Evolutionary conservation across 2,113 vertebrate genomes (phyloP).

Genomic region (Narcine bancroftii): DNA sequence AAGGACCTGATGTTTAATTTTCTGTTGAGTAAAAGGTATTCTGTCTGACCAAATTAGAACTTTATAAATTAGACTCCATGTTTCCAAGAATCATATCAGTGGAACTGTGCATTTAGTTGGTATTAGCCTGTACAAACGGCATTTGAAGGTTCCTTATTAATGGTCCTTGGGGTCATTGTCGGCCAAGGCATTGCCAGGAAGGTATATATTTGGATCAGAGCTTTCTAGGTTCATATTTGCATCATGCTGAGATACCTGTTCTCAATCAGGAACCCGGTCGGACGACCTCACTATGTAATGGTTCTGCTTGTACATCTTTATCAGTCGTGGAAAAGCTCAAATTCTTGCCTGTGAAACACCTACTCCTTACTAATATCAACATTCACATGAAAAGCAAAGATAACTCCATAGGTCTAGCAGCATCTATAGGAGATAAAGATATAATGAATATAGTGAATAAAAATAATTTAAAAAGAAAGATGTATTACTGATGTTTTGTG

Average conservation of each 20-base stretch:
- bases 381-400: too few species aligned
- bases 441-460: too few species aligned
- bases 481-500: too few species aligned
- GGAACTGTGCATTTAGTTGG: background rate
- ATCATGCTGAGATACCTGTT: background rate
- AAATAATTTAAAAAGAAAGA: too few species aligned
- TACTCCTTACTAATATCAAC: background rate
- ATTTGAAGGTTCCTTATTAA: constrained; percentile 16
- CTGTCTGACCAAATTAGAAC: constrained; percentile 25
- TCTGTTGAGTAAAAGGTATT: constrained; percentile 14
- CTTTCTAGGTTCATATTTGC: background rate
- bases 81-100: background rate
- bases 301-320: background rate
- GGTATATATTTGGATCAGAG: background rate
- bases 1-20: constrained; percentile 24
- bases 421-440: too few species aligned
- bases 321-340: background rate
- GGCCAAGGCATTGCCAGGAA: background rate
- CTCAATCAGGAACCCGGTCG: background rate
- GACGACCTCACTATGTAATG: background rate
- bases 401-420: too few species aligned
- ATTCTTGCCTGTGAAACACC: background rate
- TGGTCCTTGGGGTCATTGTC: background rate
- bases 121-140: background rate
- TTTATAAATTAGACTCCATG: constrained; percentile 5